Evolutionary conservation across 2,113 vertebrate species (phyloP).

Genomic region (Percopsis transmontana): DNA sequence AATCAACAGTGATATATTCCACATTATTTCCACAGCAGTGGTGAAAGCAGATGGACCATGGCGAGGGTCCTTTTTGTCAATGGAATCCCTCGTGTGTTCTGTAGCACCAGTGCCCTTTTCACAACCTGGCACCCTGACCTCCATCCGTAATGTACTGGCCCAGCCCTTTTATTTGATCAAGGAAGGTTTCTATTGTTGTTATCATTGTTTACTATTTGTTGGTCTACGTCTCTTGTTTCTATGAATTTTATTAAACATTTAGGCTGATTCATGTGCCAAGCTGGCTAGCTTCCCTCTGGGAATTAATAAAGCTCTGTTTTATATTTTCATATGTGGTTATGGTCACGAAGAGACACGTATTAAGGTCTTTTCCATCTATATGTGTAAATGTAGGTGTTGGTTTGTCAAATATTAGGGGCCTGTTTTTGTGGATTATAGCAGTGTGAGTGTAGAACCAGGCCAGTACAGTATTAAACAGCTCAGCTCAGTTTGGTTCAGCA

Average conservation of each 20-base stretch:
- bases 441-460: conserved; percentile 14
- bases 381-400: no score
- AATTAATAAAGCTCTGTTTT: no score
- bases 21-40: conserved; percentile 21
- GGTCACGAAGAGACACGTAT: no score
- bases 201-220: neutral
- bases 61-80: conserved; percentile 25
- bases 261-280: no score
- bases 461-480: conserved; percentile 34
- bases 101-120: conserved; percentile 29
- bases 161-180: conserved; percentile 6
- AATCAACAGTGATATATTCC: conserved; percentile 48
- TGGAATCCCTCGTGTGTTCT: conserved; percentile 37
- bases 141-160: conserved; percentile 31
- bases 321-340: no score
- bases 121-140: conserved; percentile 21
- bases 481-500: conserved; percentile 44
- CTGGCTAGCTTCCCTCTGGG: no score
- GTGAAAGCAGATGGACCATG: conserved; percentile 42
- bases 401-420: no score
- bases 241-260: no score
- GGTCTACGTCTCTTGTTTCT: no score
- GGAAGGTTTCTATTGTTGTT: neutral
- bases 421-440: conserved; percentile 26
- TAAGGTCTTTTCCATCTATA: no score